Base-by-base conservation (phyloP, 1,140 invertebrate genomes). In the Lepidurus apus region DNA sequence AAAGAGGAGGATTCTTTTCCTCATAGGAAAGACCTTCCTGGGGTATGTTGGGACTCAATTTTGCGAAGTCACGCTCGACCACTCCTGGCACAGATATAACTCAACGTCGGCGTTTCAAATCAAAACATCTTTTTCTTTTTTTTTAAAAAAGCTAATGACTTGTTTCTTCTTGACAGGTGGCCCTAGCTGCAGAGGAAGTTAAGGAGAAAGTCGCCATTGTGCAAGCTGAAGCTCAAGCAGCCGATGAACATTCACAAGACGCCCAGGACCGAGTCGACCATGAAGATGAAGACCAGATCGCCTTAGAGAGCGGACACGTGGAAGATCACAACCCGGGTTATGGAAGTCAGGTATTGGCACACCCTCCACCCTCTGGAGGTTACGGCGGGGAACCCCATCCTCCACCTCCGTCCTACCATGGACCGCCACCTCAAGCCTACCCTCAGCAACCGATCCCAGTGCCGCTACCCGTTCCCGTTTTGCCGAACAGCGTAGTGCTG, bases 381-480 rank as follows among this genome's bases (percentile, higher is more conserved):
- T 73, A 73, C 24, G 53, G 53, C 17, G 75, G 42, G 6, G 74
- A 43, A 11, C 74, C 74, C 42, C 26, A 10, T 43, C 77, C 44
- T 45, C 47, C 43, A 17, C 75, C 75, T n/a, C 42, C 43, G 42
- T 9, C 45, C 43, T 78, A 80, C 80, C 74, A 21, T 80, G 77
- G 44, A 43, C 73, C 79, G 0, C 43, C 17, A 26, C 21, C 17
- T 21, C 78, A 26, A 45, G 53, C 65, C 6, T 73, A 77, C 17
- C 24, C 73, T 73, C 75, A 44, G 10, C 80, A 43, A 13, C 82
- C 81, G 13, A 80, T 83, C 43, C 83, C 83, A 26, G 80, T 83
- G 4, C 83, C 83, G 1, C 65, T 83, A 6, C 77, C 82, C n/a
- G 80, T 83, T 43, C 80, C 80, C 79, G 80, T 81, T 21, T 78